Evolutionary conservation across 2,888 invertebrate genomes (phyloP).

Genomic region (Candidula unifasciata): DNA sequence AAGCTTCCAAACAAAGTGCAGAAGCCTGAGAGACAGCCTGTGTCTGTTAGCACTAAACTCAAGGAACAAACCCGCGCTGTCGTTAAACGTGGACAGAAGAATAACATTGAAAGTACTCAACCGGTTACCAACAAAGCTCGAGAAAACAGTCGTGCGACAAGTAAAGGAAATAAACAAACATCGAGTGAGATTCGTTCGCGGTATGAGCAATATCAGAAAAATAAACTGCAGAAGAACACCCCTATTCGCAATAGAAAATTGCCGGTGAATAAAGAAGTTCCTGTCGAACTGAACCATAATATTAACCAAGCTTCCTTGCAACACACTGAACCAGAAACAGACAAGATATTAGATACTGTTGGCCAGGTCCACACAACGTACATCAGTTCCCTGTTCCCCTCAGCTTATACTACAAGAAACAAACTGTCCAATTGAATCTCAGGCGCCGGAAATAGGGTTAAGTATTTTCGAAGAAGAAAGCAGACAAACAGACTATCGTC

Average conservation of each 20-base stretch:
- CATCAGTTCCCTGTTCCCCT: too few species aligned
- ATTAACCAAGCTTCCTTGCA: background rate
- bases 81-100: background rate
- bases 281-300: background rate
- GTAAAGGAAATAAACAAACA: background rate
- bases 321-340: background rate
- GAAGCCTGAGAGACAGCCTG: background rate
- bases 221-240: background rate
- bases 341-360: too few species aligned
- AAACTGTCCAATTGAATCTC: too few species aligned
- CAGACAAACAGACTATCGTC: background rate
- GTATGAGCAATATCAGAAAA: slow-evolving; percentile 2
- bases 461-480: too few species aligned
- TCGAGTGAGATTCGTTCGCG: background rate
- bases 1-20: background rate
- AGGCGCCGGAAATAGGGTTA: too few species aligned
- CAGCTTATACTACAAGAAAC: too few species aligned
- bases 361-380: too few species aligned
- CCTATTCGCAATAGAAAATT: background rate
- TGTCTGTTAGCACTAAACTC: too few species aligned
- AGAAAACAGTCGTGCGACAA: background rate
- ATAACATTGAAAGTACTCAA: background rate
- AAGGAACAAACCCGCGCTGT: background rate
- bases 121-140: background rate
- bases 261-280: background rate